Conservation (phyloP, 2,888 invertebrate genomes). For the Drosophila neonasuta region DNA sequence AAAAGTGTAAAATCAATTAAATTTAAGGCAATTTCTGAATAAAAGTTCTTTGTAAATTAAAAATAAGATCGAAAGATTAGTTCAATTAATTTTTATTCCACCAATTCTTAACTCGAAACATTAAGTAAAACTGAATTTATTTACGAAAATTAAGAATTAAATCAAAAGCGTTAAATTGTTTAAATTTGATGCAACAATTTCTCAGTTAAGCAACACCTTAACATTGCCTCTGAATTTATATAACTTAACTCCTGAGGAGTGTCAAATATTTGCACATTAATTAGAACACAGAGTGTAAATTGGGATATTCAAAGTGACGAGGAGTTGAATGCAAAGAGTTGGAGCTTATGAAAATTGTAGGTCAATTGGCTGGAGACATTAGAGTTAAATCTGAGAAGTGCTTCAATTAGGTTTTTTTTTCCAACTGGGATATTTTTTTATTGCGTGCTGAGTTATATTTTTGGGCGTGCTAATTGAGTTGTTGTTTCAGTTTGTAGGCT, state of each 20-base stretch:
- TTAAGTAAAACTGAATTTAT: too few species aligned
- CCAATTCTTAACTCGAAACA: too few species aligned
- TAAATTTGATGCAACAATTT: too few species aligned
- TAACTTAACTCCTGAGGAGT: slow-evolving; percentile 12
- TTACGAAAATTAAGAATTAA: too few species aligned
- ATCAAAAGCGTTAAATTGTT: too few species aligned
- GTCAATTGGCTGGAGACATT: slow-evolving; percentile 13
- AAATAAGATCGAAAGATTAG: too few species aligned
- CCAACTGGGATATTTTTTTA: slow-evolving; percentile 13
- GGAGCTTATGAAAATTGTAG: slow-evolving; percentile 23
- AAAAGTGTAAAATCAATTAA: too few species aligned
- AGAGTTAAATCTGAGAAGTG: slow-evolving; percentile 12
- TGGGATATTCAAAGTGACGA: too few species aligned
- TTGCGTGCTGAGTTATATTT: slow-evolving; percentile 29
- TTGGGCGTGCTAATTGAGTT: slow-evolving; percentile 61
- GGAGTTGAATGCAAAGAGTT: background rate
- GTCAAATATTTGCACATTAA: slow-evolving; percentile 50
- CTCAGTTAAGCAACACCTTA: background rate
- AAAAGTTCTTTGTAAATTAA: too few species aligned
- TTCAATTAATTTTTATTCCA: too few species aligned
- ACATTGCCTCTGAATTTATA: background rate
- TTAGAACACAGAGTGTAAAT: slow-evolving; percentile 21
- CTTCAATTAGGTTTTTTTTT: slow-evolving; percentile 13
- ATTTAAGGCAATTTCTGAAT: too few species aligned
- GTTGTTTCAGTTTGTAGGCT: slow-evolving; percentile 51